A percentile compares a stretch with the other conserved stretches of the same genome.
phyloP scores from a whole-genome alignment of 2,113 vertebrate genomes.

The Heliornis fulica region DNA sequence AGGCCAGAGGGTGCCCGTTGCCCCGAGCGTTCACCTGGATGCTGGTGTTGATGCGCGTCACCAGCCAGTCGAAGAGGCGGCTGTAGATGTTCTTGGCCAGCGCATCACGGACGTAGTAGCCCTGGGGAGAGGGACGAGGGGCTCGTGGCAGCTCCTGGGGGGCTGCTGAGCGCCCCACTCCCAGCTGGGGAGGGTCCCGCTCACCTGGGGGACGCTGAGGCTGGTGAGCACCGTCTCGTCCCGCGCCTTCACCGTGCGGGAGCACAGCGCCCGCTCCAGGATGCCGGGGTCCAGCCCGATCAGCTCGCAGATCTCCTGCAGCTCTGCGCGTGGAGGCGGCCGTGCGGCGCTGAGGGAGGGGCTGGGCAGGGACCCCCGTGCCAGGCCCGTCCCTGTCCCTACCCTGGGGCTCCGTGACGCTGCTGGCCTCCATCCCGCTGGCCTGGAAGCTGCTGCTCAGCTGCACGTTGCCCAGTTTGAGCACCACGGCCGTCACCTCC shows the following conservation, averaged over 20 bases:
- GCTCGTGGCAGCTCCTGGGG: accelerated
- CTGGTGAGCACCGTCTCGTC: conserved; percentile 71
- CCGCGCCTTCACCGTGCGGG: conserved; percentile 74
- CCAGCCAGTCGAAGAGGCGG: conserved; percentile 80
- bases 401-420: conserved; percentile 67
- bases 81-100: conserved; percentile 81
- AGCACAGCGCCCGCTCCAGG: conserved; percentile 76
- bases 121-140: conserved; percentile 37
- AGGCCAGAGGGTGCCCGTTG: neutral
- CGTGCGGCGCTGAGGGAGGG: accelerated
- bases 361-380: accelerated
- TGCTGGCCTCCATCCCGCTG: conserved; percentile 68
- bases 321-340: neutral
- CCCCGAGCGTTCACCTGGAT: conserved; percentile 70
- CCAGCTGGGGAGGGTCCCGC: accelerated
- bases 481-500: conserved; percentile 75
- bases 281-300: conserved; percentile 47
- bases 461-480: conserved; percentile 77
- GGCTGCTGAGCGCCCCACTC: accelerated
- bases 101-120: conserved; percentile 73
- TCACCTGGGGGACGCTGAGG: conserved; percentile 75
- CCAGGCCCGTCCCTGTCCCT: neutral
- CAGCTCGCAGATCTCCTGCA: conserved; percentile 72
- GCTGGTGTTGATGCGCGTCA: conserved; percentile 78
- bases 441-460: conserved; percentile 70